phyloP scores from a whole-genome alignment of 2,888 invertebrate genomes.

The Odontocolon sp. region DNA sequence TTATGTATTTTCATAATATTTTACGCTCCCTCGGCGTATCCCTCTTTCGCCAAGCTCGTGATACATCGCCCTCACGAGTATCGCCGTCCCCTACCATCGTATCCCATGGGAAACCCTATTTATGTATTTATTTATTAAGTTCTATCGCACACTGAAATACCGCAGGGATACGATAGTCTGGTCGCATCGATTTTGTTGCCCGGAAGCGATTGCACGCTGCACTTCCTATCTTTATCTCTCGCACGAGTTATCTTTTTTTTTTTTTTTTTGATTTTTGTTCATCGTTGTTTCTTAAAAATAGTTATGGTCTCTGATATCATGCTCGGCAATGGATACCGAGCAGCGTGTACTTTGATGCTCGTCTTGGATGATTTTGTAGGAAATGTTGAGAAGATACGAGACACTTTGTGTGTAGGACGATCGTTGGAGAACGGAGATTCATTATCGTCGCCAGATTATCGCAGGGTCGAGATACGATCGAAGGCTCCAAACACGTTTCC shows the following conservation, averaged over 20 bases:
- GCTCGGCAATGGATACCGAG: neutral
- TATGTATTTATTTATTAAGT: conserved; percentile 63
- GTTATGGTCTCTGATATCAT: conserved; percentile 1
- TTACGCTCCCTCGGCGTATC: conserved; percentile 66
- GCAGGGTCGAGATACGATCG: conserved; percentile 48
- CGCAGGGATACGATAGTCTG: conserved; percentile 38
- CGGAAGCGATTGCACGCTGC: conserved; percentile 49
- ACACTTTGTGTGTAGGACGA: neutral
- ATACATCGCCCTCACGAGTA: conserved; percentile 47
- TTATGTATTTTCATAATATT: conserved; percentile 76
- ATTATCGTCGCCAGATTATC: conserved; percentile 58
- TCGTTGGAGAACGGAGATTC: conserved; percentile 30
- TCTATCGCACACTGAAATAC: conserved; percentile 42
- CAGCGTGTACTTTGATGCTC: too few species aligned
- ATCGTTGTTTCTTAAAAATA: conserved; percentile 12
- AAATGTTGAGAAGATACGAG: neutral
- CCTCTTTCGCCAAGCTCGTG: conserved; percentile 60
- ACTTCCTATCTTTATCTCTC: conserved; percentile 52
- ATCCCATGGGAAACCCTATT: conserved; percentile 39
- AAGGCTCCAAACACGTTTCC: conserved; percentile 36
- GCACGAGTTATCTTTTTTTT: neutral
- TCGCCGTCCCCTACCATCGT: conserved; percentile 33
- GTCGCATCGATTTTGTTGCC: conserved; percentile 50
- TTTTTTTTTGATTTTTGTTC: conserved; percentile 4
- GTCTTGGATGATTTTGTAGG: neutral